Percentiles rank a stretch among this genome's conserved stretches.
Evolutionary conservation across 2,888 invertebrate genomes (phyloP).

Genomic region (Drosophila bunnanda): DNA sequence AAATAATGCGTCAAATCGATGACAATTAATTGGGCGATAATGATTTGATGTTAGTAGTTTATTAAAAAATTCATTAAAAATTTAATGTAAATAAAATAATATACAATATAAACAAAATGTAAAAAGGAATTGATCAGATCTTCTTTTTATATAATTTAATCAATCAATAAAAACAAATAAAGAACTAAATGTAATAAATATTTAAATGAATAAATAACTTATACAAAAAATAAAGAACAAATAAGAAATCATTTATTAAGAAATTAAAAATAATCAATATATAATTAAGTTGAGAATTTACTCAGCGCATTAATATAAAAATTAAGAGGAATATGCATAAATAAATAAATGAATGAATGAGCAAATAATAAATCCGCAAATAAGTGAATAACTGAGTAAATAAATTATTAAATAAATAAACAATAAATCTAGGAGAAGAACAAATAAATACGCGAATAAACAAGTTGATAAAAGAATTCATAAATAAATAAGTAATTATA

Average conservation of each 20-base stretch:
- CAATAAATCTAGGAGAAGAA: not conserved
- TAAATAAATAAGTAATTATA: not conserved
- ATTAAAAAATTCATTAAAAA: too few species aligned
- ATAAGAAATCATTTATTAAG: too few species aligned
- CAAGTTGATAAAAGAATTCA: not conserved
- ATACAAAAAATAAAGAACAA: too few species aligned
- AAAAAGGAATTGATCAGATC: not conserved
- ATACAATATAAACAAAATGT: not conserved
- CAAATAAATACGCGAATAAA: not conserved
- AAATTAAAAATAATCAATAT: too few species aligned
- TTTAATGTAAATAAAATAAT: not conserved
- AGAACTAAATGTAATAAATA: too few species aligned
- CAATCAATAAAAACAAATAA: too few species aligned
- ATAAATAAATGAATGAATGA: not conserved
- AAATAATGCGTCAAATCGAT: conserved; percentile 10
- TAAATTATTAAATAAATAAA: not conserved
- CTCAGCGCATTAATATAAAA: too few species aligned
- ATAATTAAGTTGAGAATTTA: too few species aligned
- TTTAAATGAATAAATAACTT: not conserved
- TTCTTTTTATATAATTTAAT: too few species aligned
- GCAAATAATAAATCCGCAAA: not conserved
- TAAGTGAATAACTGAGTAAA: not conserved
- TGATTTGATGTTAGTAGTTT: not conserved
- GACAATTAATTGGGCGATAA: conserved; percentile 15
- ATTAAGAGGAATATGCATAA: too few species aligned